Conservation (phyloP, 1,140 invertebrate species). For the Chionoecetes opilio region DNA sequence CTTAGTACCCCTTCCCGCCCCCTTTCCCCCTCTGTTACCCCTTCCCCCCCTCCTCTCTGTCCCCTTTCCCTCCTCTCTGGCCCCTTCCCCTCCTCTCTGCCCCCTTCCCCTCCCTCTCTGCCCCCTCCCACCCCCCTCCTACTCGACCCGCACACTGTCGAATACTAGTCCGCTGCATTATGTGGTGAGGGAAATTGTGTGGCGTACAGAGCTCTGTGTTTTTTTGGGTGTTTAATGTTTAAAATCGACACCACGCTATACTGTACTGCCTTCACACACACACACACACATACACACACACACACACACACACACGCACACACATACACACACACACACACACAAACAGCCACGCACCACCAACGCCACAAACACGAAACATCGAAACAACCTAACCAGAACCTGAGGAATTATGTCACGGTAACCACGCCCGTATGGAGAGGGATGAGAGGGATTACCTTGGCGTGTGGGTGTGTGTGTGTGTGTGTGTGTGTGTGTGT, state of each 20-base stretch:
- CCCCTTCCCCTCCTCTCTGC: neutral
- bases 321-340: slow-evolving; percentile 36
- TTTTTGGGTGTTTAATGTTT: neutral
- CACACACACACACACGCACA: neutral
- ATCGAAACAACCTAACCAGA: neutral
- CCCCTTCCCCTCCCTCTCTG: neutral
- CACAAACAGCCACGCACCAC: neutral
- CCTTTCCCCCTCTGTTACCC: no score
- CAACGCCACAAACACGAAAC: neutral
- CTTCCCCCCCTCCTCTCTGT: no score
- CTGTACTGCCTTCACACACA: slow-evolving; percentile 32
- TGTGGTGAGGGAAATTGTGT: slow-evolving; percentile 5
- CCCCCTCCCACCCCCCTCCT: no score
- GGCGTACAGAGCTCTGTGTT: neutral
- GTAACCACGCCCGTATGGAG: slow-evolving; percentile 36
- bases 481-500: neutral
- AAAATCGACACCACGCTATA: neutral
- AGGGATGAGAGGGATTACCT: neutral
- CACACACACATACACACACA: neutral
- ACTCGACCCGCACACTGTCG: no score
- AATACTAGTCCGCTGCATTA: neutral
- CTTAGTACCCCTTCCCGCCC: no score
- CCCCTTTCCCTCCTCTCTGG: no score
- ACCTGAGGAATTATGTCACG: slow-evolving; percentile 29
- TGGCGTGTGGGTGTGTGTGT: neutral